These are phyloP conservation scores for Agrilus cyanescens DNA, from an alignment of 2,888 invertebrate species.

Conservation along the genomic window DNA sequence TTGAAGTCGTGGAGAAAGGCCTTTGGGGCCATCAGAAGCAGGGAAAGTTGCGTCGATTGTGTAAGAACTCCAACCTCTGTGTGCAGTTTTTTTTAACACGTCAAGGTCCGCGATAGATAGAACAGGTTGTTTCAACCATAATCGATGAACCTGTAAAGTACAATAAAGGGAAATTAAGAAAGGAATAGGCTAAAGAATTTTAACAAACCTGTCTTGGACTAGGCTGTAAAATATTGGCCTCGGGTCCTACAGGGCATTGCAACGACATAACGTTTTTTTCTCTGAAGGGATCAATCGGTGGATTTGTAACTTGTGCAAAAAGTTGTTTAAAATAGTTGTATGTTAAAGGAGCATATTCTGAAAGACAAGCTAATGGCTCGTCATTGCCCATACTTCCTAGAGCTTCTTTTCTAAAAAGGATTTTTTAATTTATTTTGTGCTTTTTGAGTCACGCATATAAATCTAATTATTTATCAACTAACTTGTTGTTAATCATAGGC, in stretches of 20 bases:
- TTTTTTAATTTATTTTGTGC: background rate
- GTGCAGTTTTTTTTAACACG: slow-evolving; percentile 69
- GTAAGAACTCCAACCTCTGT: slow-evolving; percentile 80
- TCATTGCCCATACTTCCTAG: slow-evolving; percentile 99
- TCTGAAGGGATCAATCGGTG: slow-evolving; percentile 97
- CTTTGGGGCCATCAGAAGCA: slow-evolving; percentile 57
- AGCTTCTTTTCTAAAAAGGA: slow-evolving; percentile 79
- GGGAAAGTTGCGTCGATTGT: slow-evolving; percentile 79
- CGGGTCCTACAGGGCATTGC: slow-evolving; percentile 94
- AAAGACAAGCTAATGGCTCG: slow-evolving; percentile 92
- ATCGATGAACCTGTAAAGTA: slow-evolving; percentile 53
- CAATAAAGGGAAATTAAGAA: background rate
- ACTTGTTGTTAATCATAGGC: slow-evolving; percentile 84
- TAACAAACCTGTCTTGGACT: slow-evolving; percentile 55
- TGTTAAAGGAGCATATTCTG: slow-evolving; percentile 84
- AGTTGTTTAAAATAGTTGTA: slow-evolving; percentile 98
- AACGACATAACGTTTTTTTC: slow-evolving; percentile 99
- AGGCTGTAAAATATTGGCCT: slow-evolving; percentile 86
- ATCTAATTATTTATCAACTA: slow-evolving; percentile 13
- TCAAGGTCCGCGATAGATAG: slow-evolving; percentile 83
- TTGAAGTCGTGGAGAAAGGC: slow-evolving; percentile 68
- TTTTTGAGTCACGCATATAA: background rate
- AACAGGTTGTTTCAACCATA: slow-evolving; percentile 90
- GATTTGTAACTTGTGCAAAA: slow-evolving; percentile 98
- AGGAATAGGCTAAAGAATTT: background rate